phyloP scores from a whole-genome alignment of 2,113 vertebrate genomes.

The Otocyon megalotis region DNA sequence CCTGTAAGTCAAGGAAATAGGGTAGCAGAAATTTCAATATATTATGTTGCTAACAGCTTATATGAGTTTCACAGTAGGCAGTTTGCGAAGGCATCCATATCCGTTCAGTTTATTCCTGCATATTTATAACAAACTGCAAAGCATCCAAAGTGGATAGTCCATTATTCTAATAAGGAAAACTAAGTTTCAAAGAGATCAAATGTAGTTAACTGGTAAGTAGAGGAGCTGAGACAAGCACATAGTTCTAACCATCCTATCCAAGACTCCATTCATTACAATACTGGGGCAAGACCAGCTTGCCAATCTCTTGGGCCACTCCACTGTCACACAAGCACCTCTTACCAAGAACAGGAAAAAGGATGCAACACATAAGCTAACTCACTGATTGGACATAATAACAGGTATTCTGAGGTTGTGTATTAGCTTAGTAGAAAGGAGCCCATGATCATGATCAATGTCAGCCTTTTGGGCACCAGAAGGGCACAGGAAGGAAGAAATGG shows the following conservation, averaged over 20 bases:
- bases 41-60: neutral
- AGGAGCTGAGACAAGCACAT: neutral
- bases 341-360: neutral
- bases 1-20: neutral
- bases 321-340: neutral
- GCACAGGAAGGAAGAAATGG: neutral
- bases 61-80: neutral
- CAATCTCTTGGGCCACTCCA: neutral
- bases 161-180: neutral
- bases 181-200: neutral
- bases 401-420: neutral
- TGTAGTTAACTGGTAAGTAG: neutral
- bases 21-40: neutral
- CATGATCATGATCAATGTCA: neutral
- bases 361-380: neutral
- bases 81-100: neutral
- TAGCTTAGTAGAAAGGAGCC: neutral
- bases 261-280: neutral
- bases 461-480: neutral
- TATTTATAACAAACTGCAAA: neutral
- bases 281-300: neutral
- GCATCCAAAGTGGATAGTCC: neutral
- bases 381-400: neutral
- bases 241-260: neutral
- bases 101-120: neutral